Evolutionary conservation across 2,888 invertebrate species (phyloP).

Genomic region (Lasius fuliginosus): DNA sequence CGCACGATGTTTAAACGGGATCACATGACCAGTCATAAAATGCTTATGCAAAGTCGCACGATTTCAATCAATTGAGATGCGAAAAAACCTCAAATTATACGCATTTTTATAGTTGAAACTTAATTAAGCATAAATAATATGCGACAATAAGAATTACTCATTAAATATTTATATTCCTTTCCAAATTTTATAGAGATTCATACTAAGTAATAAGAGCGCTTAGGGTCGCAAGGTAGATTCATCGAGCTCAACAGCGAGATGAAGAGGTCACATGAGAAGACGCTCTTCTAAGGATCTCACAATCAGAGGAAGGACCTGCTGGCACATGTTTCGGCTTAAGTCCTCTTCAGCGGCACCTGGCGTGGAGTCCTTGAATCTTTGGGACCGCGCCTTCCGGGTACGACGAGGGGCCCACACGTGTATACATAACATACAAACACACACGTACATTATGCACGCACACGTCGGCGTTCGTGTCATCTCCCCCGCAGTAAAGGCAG

Average conservation of each 20-base stretch:
- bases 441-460: slow-evolving; percentile 55
- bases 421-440: slow-evolving; percentile 57
- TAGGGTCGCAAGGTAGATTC: neutral
- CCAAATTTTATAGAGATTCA: neutral
- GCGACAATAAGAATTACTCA: neutral
- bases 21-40: slow-evolving; percentile 27
- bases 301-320: slow-evolving; percentile 74
- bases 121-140: neutral
- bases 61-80: slow-evolving; percentile 15
- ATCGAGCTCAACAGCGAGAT: slow-evolving; percentile 12
- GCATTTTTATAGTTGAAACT: neutral
- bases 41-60: slow-evolving; percentile 12
- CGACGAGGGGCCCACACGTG: slow-evolving; percentile 73
- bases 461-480: slow-evolving; percentile 66
- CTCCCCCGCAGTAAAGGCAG: slow-evolving; percentile 78
- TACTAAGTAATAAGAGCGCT: neutral
- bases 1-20: slow-evolving; percentile 32
- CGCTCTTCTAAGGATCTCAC: slow-evolving; percentile 56
- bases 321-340: slow-evolving; percentile 79
- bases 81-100: neutral
- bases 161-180: neutral
- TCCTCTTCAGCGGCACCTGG: slow-evolving; percentile 84
- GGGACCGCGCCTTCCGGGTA: slow-evolving; percentile 83
- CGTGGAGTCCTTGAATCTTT: slow-evolving; percentile 83
- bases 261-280: slow-evolving; percentile 61